Conservation (phyloP, 2,888 invertebrate genomes). For the Busseola fusca region DNA sequence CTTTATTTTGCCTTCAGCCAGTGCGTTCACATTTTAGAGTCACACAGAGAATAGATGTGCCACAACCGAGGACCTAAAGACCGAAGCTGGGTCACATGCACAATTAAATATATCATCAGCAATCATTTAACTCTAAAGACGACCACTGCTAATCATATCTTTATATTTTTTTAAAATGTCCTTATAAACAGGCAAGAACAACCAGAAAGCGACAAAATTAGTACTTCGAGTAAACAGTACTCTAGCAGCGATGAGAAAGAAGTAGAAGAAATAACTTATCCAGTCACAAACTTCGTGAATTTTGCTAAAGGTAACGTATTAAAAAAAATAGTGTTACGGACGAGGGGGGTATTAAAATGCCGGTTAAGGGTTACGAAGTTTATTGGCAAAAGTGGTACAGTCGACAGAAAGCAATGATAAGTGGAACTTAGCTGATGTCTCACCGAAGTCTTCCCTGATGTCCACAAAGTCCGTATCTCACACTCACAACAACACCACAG, state of each 20-base stretch:
- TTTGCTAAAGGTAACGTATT: constrained; percentile 83
- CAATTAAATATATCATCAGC: neutral
- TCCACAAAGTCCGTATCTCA: too few relatives aligned
- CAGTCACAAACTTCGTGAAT: constrained; percentile 85
- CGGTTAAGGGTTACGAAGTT: too few relatives aligned
- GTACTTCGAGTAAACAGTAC: constrained; percentile 79
- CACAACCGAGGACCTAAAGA: neutral
- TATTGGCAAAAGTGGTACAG: too few relatives aligned
- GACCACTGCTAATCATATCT: neutral
- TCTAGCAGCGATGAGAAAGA: constrained; percentile 66
- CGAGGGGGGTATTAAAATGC: too few relatives aligned
- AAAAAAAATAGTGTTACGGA: too few relatives aligned
- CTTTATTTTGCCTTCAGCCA: neutral
- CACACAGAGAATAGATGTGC: neutral
- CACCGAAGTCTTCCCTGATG: too few relatives aligned
- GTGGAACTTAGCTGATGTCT: too few relatives aligned
- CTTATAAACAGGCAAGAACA: constrained; percentile 72
- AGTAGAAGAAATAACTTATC: constrained; percentile 70
- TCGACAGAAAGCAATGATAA: too few relatives aligned
- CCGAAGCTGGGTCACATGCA: neutral
- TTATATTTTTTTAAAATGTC: neutral
- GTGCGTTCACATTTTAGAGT: neutral
- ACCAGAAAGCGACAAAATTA: constrained; percentile 77
- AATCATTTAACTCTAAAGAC: neutral
- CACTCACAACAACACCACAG: too few relatives aligned